Base-by-base conservation (phyloP, 2,888 invertebrate species). In the Cheilosia scutellata region DNA sequence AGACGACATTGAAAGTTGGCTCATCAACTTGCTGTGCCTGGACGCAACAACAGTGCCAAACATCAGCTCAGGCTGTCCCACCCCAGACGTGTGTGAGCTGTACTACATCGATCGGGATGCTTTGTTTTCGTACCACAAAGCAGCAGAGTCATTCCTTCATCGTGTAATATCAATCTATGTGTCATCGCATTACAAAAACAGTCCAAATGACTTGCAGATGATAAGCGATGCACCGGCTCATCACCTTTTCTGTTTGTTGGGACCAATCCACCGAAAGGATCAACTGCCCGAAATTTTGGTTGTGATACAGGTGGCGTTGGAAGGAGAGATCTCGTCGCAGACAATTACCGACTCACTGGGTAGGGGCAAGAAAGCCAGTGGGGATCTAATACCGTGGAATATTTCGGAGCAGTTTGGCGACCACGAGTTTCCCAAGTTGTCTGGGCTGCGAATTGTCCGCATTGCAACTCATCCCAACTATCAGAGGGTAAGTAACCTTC, bases 381-480 rank as follows among this genome's bases (percentile, higher is more conserved):
- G 99, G 0, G 99, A 99, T 93, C 94, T 99, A 11, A 98, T 99
- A 88, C 99, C 99, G 0, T 99, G 99, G 99, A 99, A 98, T 71
- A 94, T 99, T 3, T 97, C 98, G 5, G 99, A 99, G 90, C 98
- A 99, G 92, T 98, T 96, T 93, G 97, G 98, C 70, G 99, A 99
- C 92, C 94, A 95, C 82, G 96, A 98, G 91, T 99, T 99, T 92
- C 98, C 98, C 0, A 95, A 96, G 74, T 93, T 99, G 0, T 93
- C 95, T 40, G 99, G 99, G 0, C 98, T 97, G 1, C 94, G 99
- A 86, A 94, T 99, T 84, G 98, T 99, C 0, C 94, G 99, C 87
- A 98, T 99, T 88, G 99, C 99, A 5, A 99, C 99, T 0, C 99
- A 99, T 94, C 99, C 99, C 0, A 98, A 98, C 88, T 99, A 98